These are phyloP conservation scores for Chloebia gouldiae DNA, from an alignment of 2,113 vertebrate species.

Conservation along the genomic window DNA sequence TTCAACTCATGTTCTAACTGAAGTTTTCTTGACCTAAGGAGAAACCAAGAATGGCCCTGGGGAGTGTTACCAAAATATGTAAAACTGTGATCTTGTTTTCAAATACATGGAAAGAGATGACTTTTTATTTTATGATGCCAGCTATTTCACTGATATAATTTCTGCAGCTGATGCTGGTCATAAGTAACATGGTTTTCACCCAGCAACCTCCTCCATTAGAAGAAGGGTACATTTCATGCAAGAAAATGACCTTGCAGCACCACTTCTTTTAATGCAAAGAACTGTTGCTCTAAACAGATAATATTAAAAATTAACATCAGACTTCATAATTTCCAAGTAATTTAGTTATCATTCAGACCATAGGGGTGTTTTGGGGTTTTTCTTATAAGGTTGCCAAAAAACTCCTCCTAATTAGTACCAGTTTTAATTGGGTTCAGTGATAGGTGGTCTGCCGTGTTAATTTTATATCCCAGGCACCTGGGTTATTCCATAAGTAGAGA, in stretches of 20 bases:
- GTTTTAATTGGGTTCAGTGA: not conserved
- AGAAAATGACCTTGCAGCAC: not conserved
- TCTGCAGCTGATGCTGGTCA: constrained; percentile 15
- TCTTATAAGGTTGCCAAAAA: not conserved
- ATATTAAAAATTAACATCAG: not conserved
- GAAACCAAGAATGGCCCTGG: constrained; percentile 47
- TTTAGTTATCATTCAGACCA: not conserved
- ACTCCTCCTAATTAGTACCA: accelerated
- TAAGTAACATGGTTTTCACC: constrained; percentile 42
- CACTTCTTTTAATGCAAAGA: not conserved
- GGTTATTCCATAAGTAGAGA: not conserved
- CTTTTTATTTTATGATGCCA: constrained; percentile 34
- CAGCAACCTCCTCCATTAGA: not conserved
- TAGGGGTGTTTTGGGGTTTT: not conserved
- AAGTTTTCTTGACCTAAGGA: constrained; percentile 39
- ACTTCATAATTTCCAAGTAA: not conserved
- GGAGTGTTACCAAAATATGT: constrained; percentile 34
- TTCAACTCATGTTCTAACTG: not conserved
- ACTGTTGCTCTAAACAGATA: not conserved
- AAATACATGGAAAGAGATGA: not conserved
- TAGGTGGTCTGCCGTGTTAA: not conserved
- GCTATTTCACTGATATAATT: not conserved
- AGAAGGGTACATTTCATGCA: not conserved
- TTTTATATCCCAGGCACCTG: not conserved
- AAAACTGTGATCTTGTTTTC: constrained; percentile 29